These are phyloP conservation scores for Chrysocyon brachyurus DNA, from an alignment of 2,797 vertebrate species.

Conservation along the genomic window DNA sequence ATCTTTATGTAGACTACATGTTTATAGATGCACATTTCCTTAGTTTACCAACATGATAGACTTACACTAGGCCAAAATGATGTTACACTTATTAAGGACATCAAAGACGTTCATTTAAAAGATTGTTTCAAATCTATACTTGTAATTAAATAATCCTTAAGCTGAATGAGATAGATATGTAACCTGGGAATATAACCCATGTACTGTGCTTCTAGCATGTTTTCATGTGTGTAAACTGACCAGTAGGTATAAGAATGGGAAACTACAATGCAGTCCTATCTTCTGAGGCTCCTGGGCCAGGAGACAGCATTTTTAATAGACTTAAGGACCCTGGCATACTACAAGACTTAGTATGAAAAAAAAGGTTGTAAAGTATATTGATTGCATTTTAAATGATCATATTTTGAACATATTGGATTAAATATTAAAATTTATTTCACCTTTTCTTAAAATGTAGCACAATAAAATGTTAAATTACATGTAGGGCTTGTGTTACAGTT, in stretches of 20 bases:
- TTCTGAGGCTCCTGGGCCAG: not conserved
- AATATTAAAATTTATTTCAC: not conserved
- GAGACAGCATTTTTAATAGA: not conserved
- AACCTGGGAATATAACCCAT: not conserved
- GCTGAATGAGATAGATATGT: not conserved
- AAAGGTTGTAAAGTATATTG: not conserved
- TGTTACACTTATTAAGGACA: slow-evolving; percentile 4
- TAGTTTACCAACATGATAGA: not conserved
- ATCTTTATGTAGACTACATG: not conserved
- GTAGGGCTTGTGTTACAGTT: not conserved
- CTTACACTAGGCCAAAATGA: not conserved
- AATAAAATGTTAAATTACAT: not conserved
- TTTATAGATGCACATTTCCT: not conserved
- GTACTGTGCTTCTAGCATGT: not conserved
- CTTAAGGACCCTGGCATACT: not conserved
- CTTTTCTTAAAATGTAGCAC: not conserved
- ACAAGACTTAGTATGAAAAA: not conserved
- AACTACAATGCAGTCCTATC: not conserved
- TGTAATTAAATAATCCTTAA: not conserved
- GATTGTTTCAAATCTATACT: not conserved
- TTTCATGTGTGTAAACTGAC: not conserved
- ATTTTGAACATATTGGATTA: not conserved
- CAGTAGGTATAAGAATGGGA: not conserved
- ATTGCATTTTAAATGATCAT: not conserved
- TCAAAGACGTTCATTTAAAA: not conserved